phyloP scores from a whole-genome alignment of 2,797 vertebrate species.

The Tarsius wallacei region DNA sequence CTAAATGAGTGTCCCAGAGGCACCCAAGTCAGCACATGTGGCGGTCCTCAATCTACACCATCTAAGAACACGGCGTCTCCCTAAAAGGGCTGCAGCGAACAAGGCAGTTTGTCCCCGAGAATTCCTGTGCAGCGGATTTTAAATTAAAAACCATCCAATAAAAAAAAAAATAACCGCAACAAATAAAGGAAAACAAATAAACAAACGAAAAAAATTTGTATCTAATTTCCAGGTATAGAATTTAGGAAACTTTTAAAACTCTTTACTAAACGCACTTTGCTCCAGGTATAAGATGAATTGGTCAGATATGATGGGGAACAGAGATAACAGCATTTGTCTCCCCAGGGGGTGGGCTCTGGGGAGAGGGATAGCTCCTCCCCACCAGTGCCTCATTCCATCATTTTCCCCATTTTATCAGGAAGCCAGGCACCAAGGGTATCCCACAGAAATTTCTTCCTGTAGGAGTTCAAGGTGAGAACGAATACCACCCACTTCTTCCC shows the following conservation, averaged over 20 bases:
- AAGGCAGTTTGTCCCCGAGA: fast-evolving
- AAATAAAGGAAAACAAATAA: background rate
- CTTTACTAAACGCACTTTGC: background rate
- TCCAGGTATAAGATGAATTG: fast-evolving
- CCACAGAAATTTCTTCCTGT: too few relatives aligned
- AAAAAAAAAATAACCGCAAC: background rate
- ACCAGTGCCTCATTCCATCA: fast-evolving
- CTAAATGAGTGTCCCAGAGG: background rate
- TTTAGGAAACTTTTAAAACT: background rate
- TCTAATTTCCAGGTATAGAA: background rate
- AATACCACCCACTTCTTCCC: background rate
- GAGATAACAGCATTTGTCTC: background rate
- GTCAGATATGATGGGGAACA: fast-evolving
- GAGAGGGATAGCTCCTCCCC: background rate
- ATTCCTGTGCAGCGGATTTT: fast-evolving
- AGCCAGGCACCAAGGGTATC: fast-evolving
- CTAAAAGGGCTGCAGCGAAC: too few relatives aligned
- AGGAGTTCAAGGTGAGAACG: background rate
- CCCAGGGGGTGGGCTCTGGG: background rate
- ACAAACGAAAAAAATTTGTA: too few relatives aligned
- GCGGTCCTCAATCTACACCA: background rate
- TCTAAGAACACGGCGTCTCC: background rate
- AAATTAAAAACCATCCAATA: background rate
- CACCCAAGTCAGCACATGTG: fast-evolving
- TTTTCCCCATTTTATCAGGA: background rate